Conservation (phyloP, 2,888 invertebrate species). For the Patella ulyssiponensis region DNA sequence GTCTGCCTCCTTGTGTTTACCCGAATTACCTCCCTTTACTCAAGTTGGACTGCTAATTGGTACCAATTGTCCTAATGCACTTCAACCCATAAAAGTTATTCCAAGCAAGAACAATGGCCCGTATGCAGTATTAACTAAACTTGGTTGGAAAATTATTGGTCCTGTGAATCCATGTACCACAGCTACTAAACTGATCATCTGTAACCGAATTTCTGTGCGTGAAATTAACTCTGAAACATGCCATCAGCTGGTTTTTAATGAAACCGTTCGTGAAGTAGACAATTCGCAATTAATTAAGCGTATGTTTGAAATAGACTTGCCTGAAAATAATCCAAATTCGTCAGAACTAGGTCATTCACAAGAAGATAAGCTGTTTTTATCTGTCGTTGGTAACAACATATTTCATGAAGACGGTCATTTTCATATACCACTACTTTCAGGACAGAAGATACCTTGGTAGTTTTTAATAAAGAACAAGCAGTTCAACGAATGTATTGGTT, state of each 20-base stretch:
- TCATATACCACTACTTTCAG: not conserved
- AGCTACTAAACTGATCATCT: not conserved
- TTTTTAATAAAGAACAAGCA: not conserved
- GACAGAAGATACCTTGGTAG: not conserved
- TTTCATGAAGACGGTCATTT: not conserved
- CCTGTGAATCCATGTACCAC: not conserved
- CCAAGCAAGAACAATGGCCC: not conserved
- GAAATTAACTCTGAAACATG: not conserved
- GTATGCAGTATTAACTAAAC: not conserved
- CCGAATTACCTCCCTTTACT: not conserved
- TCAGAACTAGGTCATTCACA: not conserved
- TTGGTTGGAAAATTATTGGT: conserved; percentile 1
- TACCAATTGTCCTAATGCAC: not conserved
- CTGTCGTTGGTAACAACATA: not conserved
- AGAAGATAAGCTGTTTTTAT: not conserved
- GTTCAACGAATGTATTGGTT: not conserved
- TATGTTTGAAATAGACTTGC: not conserved
- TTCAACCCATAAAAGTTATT: not conserved
- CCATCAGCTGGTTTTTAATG: not conserved
- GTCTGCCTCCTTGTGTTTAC: not conserved
- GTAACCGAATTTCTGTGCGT: not conserved
- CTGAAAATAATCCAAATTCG: conserved; percentile 6
- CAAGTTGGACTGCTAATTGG: not conserved
- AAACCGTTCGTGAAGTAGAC: not conserved
- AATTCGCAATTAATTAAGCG: not conserved